Evolutionary conservation across 1,140 invertebrate genomes (phyloP).

Genomic region (Marisa cornuarietis): DNA sequence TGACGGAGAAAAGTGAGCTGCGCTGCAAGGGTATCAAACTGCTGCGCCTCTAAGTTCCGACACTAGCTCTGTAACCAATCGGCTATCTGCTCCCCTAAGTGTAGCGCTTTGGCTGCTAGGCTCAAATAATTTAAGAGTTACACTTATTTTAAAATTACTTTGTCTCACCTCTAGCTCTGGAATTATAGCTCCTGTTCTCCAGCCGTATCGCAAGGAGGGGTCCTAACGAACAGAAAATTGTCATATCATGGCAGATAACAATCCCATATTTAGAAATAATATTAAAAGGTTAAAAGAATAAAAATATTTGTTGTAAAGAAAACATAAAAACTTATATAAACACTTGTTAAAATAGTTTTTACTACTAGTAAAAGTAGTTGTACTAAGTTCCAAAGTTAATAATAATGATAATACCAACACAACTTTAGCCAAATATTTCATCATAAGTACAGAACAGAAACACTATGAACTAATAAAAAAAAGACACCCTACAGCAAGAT

Average conservation of each 20-base stretch:
- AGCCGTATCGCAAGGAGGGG: constrained; percentile 93
- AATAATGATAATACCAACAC: constrained; percentile 1
- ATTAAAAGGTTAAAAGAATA: not conserved
- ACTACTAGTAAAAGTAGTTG: too few relatives aligned
- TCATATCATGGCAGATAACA: not conserved
- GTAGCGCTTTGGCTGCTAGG: not conserved
- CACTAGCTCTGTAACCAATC: too few relatives aligned
- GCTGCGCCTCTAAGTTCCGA: too few relatives aligned
- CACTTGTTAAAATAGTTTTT: too few relatives aligned
- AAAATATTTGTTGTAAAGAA: not conserved
- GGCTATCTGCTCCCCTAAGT: too few relatives aligned
- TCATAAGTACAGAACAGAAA: constrained; percentile 4
- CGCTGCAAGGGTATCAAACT: too few relatives aligned
- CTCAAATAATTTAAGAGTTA: too few relatives aligned
- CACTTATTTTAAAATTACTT: too few relatives aligned
- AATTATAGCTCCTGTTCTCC: constrained; percentile 98
- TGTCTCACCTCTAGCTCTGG: constrained; percentile 78
- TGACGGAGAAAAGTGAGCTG: too few relatives aligned
- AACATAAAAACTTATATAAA: not conserved
- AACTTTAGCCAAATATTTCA: not conserved
- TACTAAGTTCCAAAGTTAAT: not conserved
- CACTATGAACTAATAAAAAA: too few relatives aligned
- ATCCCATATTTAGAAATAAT: not conserved
- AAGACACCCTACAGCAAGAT: constrained; percentile 77
- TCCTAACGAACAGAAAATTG: constrained; percentile 69